Evolutionary conservation across 2,797 vertebrate species (phyloP), one percentile per base, ranked within the genome.

Genomic region (Acanthopagrus latus): DNA sequence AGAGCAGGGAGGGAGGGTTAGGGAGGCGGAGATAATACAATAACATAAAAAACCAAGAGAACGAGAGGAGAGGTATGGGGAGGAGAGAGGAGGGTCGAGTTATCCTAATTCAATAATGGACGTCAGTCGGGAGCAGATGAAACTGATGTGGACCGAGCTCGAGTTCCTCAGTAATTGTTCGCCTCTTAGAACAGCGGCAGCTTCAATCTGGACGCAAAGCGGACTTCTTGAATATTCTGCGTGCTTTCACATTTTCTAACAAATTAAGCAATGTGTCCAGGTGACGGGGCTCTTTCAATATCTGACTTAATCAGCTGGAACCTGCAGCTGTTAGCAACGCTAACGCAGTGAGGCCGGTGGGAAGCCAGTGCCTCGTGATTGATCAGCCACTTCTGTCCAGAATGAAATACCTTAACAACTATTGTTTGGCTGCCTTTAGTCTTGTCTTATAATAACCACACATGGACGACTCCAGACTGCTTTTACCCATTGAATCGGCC

Each of bases 21-120:
- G 71, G 46, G 74, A 75, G 80, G 80, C 66, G 54, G 79, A 76
- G 81, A 56, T 88, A 90, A 90, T 84, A 65, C 76, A 90, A 85
- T 87, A 84, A 82, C 44, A 65, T 73, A 74, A 74, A 71, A 71
- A 78, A 76, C 21, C 17, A 67, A 57, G 69, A 64, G 66, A 81
- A 88, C 16, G 58, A 80, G 55, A 64, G 68, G 51, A 66, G 75
- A 83, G 51, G 46, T 33, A 74, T 66, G 21, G 21, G 50, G 56
- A 50, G 56, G n/a, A 29, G 60, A 58, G 64, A 74, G 73, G 78
- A 68, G 86, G 78, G 59, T 48, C 85, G 85, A 73, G 85, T 88
- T 88, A 86, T 88, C 25, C 82, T 90, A 77, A 92, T 87, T 83
- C 65, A 86, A 89, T 89, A 82, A 88, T 47, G 33, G 25, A 43